Evolutionary conservation across 1,140 invertebrate species (phyloP), one percentile per base, ranked within the genome.

Genomic region (Nebria ingens): DNA sequence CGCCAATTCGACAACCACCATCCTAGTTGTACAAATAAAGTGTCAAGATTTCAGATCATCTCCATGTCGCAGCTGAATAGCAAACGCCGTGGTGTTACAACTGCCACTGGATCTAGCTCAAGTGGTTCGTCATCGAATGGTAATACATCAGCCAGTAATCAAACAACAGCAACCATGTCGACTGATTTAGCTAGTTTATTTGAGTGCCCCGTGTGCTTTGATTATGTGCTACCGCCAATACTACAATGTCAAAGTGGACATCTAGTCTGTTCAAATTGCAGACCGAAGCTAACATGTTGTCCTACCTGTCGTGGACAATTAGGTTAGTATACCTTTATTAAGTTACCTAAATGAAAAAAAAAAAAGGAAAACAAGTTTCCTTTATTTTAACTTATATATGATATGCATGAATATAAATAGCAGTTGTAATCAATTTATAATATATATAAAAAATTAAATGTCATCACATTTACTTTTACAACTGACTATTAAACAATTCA

Each of bases 151-250:
- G 4, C 40, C 9, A 45, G 40, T 45, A 45, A 45, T 17, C 70
- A 59, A 68, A 72, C 70, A 45, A 71, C 76, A 19, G 74, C 76
- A 57, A 79, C 79, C 59, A 78, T 84, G 74, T 86, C 87, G 23
- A 84, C 89, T 61, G 93, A 97, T 70, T 72, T 98, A 65, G 93
- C 94, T 29, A 93, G 89, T 56, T 76, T 98, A 17, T 99, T 99
- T 74, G 97, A 99, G 73, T 99, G 97, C 76, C 97, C 97, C 11
- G 97, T 99, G 52, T 99, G 97, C 74, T 98, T 99, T 74, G 97
- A 99, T 74, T 98, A 98, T 82, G 97, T 98, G 56, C 77, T 98
- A 64, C 97, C 97, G 55, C 97, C 97, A 15, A 97, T 92, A 61
- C 74, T 90, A 66, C 89, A 92, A 71, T 92, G 89, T 70, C 88